Conservation (phyloP, 2,113 vertebrate genomes). For the Xiphorhynchus elegans region DNA sequence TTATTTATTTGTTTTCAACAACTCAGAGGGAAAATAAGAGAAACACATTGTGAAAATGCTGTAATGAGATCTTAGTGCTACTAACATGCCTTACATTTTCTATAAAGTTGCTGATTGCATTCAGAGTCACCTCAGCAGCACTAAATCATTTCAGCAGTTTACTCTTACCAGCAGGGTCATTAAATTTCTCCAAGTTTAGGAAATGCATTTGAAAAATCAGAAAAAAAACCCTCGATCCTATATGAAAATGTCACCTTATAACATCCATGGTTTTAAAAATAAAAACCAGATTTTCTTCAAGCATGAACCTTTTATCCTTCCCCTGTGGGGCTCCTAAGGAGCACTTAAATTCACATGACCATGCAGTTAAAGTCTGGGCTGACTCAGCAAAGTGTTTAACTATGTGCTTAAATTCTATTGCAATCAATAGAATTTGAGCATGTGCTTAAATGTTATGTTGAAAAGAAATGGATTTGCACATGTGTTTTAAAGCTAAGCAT, state of each 20-base stretch:
- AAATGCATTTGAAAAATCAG: background rate
- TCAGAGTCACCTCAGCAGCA: background rate
- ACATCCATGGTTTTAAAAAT: constrained; percentile 32
- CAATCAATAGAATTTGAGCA: constrained; percentile 28
- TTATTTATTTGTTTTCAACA: constrained; percentile 52
- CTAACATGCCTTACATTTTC: background rate
- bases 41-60: constrained; percentile 28
- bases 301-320: constrained; percentile 26
- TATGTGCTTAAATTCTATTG: constrained; percentile 39
- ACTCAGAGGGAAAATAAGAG: constrained; percentile 20
- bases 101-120: background rate
- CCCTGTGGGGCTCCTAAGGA: constrained; percentile 11
- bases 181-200: constrained; percentile 31
- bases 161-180: background rate
- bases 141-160: constrained; percentile 46
- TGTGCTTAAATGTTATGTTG: constrained; percentile 18
- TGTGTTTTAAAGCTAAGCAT: background rate
- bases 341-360: constrained; percentile 1
- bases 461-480: constrained; percentile 36
- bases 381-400: constrained; percentile 55
- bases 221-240: background rate
- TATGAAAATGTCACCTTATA: constrained; percentile 50
- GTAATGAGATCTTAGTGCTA: constrained; percentile 30
- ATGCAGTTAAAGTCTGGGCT: constrained; percentile 3
- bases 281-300: constrained; percentile 30